phyloP scores from a whole-genome alignment of 2,888 invertebrate genomes.

The Cosmia pyralina region DNA sequence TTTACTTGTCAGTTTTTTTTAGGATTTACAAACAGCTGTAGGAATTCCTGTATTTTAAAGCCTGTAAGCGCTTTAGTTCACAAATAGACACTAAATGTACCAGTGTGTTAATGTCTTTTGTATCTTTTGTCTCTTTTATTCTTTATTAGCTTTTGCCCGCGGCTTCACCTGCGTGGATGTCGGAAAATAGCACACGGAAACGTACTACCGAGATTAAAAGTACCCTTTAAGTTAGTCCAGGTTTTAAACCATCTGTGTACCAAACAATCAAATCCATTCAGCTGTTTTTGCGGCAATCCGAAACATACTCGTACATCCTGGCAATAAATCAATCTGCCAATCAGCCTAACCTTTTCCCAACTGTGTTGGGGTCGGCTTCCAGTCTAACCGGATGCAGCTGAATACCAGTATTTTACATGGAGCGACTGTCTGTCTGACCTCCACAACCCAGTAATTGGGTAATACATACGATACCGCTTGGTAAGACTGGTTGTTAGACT shows the following conservation, averaged over 20 bases:
- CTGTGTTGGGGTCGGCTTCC: too few relatives aligned
- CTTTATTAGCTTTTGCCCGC: background rate
- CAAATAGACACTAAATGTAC: background rate
- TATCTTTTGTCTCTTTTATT: too few relatives aligned
- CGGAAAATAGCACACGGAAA: background rate
- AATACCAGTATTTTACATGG: too few relatives aligned
- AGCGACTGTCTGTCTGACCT: too few relatives aligned
- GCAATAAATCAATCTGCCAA: too few relatives aligned
- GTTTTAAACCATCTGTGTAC: background rate
- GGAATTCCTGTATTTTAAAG: conserved; percentile 4
- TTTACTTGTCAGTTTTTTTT: conserved; percentile 42
- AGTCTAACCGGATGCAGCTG: too few relatives aligned
- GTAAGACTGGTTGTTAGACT: too few relatives aligned
- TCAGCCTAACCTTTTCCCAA: too few relatives aligned
- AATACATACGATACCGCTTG: too few relatives aligned
- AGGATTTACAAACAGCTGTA: conserved; percentile 10
- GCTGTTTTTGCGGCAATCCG: background rate
- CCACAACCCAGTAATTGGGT: too few relatives aligned
- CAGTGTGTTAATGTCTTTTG: background rate
- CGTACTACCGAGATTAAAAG: background rate
- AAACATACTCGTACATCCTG: background rate
- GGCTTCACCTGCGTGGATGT: background rate
- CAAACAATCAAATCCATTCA: background rate
- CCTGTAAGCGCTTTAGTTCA: background rate
- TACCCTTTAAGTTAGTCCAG: background rate